These are phyloP conservation scores for Lates calcarifer DNA, from an alignment of 2,113 vertebrate species.

Conservation along the genomic window DNA sequence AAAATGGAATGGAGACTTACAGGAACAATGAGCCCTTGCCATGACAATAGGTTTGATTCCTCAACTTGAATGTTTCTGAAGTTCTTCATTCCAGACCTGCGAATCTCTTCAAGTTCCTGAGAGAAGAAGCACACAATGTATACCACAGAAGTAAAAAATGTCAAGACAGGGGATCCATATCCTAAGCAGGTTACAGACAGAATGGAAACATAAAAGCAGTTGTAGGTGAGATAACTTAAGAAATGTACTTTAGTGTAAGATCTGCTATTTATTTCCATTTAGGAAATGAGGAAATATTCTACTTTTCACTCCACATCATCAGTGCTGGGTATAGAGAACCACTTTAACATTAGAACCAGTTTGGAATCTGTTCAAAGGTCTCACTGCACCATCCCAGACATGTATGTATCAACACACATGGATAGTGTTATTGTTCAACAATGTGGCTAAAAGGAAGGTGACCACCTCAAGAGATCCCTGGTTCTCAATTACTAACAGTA, in stretches of 20 bases:
- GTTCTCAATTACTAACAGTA: no score
- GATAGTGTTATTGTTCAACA: neutral
- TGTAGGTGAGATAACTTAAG: neutral
- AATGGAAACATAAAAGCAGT: neutral
- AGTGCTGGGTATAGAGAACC: no score
- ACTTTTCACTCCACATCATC: no score
- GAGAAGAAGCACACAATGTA: slow-evolving; percentile 55
- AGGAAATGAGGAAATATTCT: no score
- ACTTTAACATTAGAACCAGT: no score
- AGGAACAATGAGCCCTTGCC: slow-evolving; percentile 99
- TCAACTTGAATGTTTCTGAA: slow-evolving; percentile 99
- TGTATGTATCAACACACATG: neutral
- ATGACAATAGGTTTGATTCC: slow-evolving; percentile 99
- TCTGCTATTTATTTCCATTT: no score
- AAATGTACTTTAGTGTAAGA: no score
- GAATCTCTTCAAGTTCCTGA: slow-evolving; percentile 99
- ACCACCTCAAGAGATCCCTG: neutral
- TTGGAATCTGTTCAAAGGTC: neutral
- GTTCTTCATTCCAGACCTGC: slow-evolving; percentile 98
- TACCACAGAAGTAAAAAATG: neutral
- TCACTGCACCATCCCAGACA: neutral
- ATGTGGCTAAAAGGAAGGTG: neutral
- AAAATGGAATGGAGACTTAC: slow-evolving; percentile 85
- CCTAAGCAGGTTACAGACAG: neutral
- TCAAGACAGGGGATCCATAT: neutral